Base-by-base conservation (phyloP, 2,113 vertebrate species). In the Gallinago undulata region DNA sequence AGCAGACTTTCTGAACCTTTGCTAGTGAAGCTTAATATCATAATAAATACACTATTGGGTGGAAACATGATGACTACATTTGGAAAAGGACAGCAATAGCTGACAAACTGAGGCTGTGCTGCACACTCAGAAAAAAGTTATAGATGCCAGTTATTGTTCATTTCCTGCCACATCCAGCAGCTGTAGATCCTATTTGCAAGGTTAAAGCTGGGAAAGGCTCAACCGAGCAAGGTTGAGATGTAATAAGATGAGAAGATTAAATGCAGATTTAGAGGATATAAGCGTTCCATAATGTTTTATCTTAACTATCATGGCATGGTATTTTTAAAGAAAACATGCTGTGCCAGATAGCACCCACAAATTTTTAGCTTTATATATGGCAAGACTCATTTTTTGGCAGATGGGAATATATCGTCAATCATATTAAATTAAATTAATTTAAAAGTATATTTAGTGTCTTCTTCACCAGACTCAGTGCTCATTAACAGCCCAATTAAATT, bases 141-240 rank as follows among this genome's bases (percentile, higher is more conserved):
- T 30, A 88, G 62, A 56, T 87, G 67, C 57, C 53, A 33, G 76
- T 85, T 92, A 21, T 6, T 70, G 37, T 45, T 95, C 72, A 69
- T 96, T 96, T 94, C 79, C 89, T 86, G 53, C 27, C 72, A 72
- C 72, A 89, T 76, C 57, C 75, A 88, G 79, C 79, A 88, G 78
- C 86, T 94, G 79, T 60, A 92, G 72, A 59, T 96, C 1, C 2
- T 48, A 47, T 76, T 84, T 72, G 80, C 51, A 69, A 84, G 47
- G 60, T 53, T 78, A 87, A 93, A 72, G 62, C 67, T 88, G 78
- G 41, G 48, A 79, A 84, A 79, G 45, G 9, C 39, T 79, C 57
- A 67, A 5, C 27, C 2, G 4, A 67, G 79, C 51, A 77, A 93
- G 48, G 31, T 0, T 88, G 92, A 86, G 48, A 56, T 53, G 39